phyloP scores from a whole-genome alignment of 92 coral and sea anemone genomes.

The Isaurus tuberculatus region DNA sequence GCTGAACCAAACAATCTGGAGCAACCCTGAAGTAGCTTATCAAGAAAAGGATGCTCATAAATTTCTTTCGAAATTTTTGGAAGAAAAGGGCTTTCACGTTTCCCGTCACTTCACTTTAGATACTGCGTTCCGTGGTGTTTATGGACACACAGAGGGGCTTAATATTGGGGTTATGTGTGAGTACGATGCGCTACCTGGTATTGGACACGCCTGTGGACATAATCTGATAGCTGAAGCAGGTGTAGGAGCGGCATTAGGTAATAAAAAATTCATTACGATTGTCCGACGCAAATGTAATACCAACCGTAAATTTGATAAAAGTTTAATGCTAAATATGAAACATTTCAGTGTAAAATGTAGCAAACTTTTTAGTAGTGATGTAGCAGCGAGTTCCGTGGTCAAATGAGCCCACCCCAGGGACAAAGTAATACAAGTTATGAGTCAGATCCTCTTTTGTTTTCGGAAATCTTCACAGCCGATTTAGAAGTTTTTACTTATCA shows the following conservation, averaged over 20 bases:
- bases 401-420: no score
- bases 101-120: conserved; percentile 10
- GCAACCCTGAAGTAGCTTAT: conserved; percentile 12
- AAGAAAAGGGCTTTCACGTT: conserved; percentile 3
- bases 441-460: no score
- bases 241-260: conserved; percentile 91
- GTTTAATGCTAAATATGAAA: no score
- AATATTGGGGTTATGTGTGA: conserved; percentile 88
- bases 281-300: no score
- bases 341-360: no score
- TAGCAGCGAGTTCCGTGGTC: no score
- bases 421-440: no score
- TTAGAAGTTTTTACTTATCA: no score
- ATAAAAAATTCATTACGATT: neutral
- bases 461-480: no score
- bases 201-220: conserved; percentile 98
- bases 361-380: no score
- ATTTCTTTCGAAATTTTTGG: conserved; percentile 16
- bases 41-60: conserved; percentile 12
- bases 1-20: conserved; percentile 15
- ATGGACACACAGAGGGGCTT: neutral
- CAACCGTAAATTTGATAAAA: no score
- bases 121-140: conserved; percentile 12
- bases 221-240: conserved; percentile 95
- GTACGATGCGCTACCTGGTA: conserved; percentile 90